Conservation (phyloP, 2,113 vertebrate genomes). For the Phaethon lepturus region DNA sequence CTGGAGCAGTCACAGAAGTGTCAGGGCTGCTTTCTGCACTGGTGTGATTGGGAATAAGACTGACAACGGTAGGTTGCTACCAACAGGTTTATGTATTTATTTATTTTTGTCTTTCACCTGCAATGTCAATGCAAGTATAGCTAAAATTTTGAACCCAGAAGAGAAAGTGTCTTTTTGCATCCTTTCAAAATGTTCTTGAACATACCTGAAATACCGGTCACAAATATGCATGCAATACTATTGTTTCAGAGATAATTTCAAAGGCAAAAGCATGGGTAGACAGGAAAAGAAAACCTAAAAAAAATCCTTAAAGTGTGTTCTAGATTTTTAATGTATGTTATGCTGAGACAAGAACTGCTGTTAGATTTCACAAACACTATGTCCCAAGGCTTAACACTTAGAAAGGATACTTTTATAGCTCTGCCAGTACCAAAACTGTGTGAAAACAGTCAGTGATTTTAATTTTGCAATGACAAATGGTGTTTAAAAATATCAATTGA, state of each 20-base stretch:
- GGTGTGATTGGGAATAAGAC: neutral
- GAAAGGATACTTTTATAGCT: neutral
- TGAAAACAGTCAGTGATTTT: neutral
- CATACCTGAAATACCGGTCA: neutral
- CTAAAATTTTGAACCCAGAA: neutral
- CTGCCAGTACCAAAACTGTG: neutral
- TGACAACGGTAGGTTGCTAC: neutral
- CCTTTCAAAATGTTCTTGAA: neutral
- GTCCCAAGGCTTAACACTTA: neutral
- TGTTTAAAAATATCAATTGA: neutral
- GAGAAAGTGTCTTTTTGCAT: neutral
- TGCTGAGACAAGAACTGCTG: neutral
- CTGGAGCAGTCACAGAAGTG: conserved; percentile 13
- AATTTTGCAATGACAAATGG: neutral
- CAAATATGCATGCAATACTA: neutral
- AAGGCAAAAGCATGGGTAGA: neutral
- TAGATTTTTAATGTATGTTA: neutral
- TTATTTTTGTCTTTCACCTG: neutral
- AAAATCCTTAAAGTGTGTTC: neutral
- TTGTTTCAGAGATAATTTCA: neutral
- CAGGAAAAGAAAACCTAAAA: neutral
- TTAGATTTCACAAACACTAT: neutral
- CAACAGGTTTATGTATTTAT: neutral
- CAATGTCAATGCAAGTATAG: neutral
- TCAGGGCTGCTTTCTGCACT: conserved; percentile 1